Evolutionary conservation across 2,888 invertebrate species (phyloP).

Genomic region (Cerastis rubricosa): DNA sequence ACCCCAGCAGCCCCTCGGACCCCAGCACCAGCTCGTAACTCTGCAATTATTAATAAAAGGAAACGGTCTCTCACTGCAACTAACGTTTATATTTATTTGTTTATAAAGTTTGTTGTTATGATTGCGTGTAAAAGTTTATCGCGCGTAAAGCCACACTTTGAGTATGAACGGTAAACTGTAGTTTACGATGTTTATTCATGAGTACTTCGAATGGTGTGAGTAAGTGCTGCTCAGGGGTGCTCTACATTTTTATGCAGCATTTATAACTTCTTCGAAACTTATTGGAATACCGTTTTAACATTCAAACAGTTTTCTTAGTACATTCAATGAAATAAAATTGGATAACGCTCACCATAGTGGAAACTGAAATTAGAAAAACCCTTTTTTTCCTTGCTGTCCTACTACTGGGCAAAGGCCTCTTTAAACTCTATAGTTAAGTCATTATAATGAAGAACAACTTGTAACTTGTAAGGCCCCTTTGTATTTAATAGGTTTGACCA

Average conservation of each 20-base stretch:
- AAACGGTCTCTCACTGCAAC: conserved; percentile 24
- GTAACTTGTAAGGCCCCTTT: background rate
- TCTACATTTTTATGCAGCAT: background rate
- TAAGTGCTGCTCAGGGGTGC: conserved; percentile 3
- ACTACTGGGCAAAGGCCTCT: too few relatives aligned
- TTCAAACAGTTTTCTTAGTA: background rate
- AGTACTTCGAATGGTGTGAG: conserved; percentile 20
- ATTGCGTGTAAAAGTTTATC: conserved; percentile 54
- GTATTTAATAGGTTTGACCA: background rate
- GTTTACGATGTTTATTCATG: conserved; percentile 43
- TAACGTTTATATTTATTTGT: conserved; percentile 54
- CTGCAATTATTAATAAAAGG: conserved; percentile 43
- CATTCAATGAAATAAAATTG: background rate
- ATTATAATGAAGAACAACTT: background rate
- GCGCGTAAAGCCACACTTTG: conserved; percentile 35
- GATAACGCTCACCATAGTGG: background rate
- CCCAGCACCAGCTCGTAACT: conserved; percentile 13
- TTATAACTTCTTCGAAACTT: background rate
- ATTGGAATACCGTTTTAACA: background rate
- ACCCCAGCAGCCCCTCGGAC: background rate
- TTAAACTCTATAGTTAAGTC: background rate
- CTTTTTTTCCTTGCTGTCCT: background rate
- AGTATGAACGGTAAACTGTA: conserved; percentile 24
- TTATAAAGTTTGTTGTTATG: conserved; percentile 55
- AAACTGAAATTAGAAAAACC: background rate